Conservation (phyloP, 2,888 invertebrate genomes). For the Halictus ligatus region DNA sequence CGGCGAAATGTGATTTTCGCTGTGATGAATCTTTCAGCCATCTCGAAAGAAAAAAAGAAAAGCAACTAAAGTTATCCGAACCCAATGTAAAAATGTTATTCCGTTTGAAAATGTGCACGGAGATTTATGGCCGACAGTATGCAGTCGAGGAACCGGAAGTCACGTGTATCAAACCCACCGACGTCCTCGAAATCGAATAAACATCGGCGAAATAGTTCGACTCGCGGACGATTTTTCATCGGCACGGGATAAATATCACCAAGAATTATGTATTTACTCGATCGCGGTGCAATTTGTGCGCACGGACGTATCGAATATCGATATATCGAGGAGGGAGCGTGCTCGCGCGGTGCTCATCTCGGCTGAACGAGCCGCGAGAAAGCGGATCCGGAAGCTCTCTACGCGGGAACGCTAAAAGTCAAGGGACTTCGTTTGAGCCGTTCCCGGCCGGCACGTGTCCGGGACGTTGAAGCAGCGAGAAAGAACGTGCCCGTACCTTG, state of each 20-base stretch:
- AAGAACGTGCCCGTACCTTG: conserved; percentile 46
- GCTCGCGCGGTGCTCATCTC: neutral
- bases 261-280: conserved; percentile 64
- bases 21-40: too few species aligned
- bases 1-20: too few species aligned
- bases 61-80: neutral
- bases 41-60: neutral
- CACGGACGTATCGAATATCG: conserved; percentile 62
- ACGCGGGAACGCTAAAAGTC: conserved; percentile 51
- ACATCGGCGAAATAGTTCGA: conserved; percentile 27
- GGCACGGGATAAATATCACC: conserved; percentile 43
- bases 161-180: conserved; percentile 22
- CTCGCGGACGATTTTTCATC: conserved; percentile 31
- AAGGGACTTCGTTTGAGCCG: conserved; percentile 52
- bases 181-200: conserved; percentile 27
- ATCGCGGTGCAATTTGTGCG: conserved; percentile 57
- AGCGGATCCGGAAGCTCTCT: conserved; percentile 18
- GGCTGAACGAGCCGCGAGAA: conserved; percentile 5
- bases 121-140: neutral
- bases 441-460: conserved; percentile 55
- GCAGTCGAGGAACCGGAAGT: neutral
- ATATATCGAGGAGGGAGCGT: conserved; percentile 35
- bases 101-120: neutral
- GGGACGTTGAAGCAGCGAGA: conserved; percentile 58
- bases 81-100: neutral